Percentiles rank a stretch among this genome's conserved stretches.
Evolutionary conservation across 2,113 vertebrate genomes (phyloP).

Genomic region (Megalops atlanticus): DNA sequence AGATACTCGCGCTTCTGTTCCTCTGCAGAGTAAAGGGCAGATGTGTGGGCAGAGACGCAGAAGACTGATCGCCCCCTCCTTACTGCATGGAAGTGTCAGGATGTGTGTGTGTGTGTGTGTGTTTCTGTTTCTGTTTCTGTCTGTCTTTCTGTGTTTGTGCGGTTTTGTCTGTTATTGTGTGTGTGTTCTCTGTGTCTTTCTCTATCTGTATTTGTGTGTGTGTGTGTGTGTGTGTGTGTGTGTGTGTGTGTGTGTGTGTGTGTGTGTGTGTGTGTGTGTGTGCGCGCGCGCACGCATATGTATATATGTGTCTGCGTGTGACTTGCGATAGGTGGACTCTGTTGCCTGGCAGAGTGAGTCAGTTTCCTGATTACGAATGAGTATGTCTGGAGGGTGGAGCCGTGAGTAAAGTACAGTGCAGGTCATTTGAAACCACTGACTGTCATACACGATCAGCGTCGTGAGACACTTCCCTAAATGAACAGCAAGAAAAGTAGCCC

Average conservation of each 20-base stretch:
- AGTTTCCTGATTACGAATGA: neutral
- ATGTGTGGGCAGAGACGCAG: neutral
- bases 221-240: neutral
- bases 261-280: neutral
- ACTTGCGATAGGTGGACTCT: neutral
- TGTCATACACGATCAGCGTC: neutral
- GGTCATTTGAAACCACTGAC: neutral
- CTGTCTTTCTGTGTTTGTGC: too few species aligned
- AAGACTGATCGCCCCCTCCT: neutral
- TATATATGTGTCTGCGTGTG: too few species aligned
- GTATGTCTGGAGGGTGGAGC: conserved; percentile 12
- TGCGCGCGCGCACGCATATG: too few species aligned
- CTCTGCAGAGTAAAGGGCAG: neutral
- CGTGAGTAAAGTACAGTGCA: neutral
- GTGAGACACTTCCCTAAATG: neutral
- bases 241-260: neutral
- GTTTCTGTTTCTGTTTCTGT: too few species aligned
- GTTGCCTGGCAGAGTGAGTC: neutral
- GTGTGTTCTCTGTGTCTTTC: too few species aligned
- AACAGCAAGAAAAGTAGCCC: neutral
- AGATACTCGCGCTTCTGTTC: neutral
- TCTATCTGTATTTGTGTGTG: neutral
- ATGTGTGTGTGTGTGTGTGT: neutral
- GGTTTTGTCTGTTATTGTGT: too few species aligned
- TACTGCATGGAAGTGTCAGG: neutral